Evolutionary conservation across 2,113 vertebrate species (phyloP), one percentile per base, ranked within the genome.

Genomic region (Conger conger): DNA sequence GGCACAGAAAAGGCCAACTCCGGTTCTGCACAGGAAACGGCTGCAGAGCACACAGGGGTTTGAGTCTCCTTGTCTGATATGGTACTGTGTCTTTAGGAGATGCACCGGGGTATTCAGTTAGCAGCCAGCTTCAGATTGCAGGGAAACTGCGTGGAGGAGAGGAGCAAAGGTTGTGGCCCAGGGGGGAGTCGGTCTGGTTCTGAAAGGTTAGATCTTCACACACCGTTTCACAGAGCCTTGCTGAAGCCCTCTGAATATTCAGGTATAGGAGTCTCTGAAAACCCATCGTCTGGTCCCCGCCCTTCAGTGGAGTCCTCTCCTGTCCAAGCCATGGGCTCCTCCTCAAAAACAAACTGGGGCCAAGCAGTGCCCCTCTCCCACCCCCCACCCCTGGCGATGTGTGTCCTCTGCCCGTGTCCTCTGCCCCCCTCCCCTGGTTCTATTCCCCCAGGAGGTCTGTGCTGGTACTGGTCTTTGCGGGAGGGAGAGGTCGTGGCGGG

Each of bases 381-480:
- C 20, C 60, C 60, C 60, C 60, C 60, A 6, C 27, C 60, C 27
- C 7, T 5, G 2, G 11, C n/a, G 33, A 2, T 11, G 68, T 13
- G 2, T 73, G 68, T 33, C 27, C 68, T 27, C 23, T 27, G 57
- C 57, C 57, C 23, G 20, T 63, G 57, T 20, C 60, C 81, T 73
- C 85, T 0, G 54, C 76, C 77, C 13, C 13, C 82, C 68, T 68
- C 68, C 60, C 88, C 93, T 90, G 94, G 88, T 93, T 92, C 90
- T 93, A 91, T 42, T 92, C 90, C 6, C 89, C 92, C 87, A 93
- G 86, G 17, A 93, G 88, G 89, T 96, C 93, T 90, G 94, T 93
- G 88, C 85, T 90, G 87, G 95, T 96, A 92, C 94, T 96, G 93
- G 94, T 97, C 87, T 96, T 96, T 88, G 96, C 92, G 27, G 96